These are phyloP conservation scores for Alfaro cultratus DNA, from an alignment of 2,797 vertebrate species.

Conservation along the genomic window DNA sequence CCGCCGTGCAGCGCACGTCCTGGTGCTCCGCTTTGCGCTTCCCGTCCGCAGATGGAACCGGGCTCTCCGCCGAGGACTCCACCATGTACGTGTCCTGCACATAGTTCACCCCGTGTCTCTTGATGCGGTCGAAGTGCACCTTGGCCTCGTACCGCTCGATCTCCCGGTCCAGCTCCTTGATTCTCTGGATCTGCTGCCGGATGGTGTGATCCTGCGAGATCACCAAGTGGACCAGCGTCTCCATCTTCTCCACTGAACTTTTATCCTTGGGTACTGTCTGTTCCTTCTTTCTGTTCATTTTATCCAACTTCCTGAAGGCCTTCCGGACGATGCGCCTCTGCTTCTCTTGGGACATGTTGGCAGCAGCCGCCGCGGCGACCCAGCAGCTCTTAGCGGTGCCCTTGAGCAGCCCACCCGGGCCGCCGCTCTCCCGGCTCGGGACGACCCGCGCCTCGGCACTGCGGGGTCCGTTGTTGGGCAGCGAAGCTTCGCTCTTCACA, in stretches of 20 bases:
- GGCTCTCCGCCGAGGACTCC: conserved; percentile 67
- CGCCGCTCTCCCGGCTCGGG: conserved; percentile 86
- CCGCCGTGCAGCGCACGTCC: conserved; percentile 47
- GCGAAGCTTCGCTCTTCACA: conserved; percentile 90
- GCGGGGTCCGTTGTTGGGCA: conserved; percentile 90
- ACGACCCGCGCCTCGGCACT: conserved; percentile 95
- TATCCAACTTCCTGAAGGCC: conserved; percentile 95
- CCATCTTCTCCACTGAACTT: conserved; percentile 88
- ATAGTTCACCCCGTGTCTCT: conserved; percentile 92
- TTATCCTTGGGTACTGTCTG: conserved; percentile 76
- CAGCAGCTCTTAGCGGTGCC: conserved; percentile 62
- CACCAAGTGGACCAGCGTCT: conserved; percentile 95
- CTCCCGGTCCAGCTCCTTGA: conserved; percentile 91
- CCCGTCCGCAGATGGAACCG: conserved; percentile 14
- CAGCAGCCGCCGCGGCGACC: conserved; percentile 54
- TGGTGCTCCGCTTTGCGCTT: conserved; percentile 36
- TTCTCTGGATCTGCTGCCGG: conserved; percentile 93
- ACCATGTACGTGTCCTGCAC: conserved; percentile 96
- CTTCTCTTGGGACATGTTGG: conserved; percentile 86
- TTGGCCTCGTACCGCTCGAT: conserved; percentile 92
- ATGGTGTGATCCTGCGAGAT: conserved; percentile 98
- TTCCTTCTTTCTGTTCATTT: conserved; percentile 89
- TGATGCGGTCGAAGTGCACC: conserved; percentile 91
- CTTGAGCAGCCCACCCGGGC: conserved; percentile 43
- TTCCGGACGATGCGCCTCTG: conserved; percentile 93